A percentile compares a stretch with the other conserved stretches of the same genome.
Evolutionary conservation across 2,113 vertebrate species (phyloP).

Genomic region (Calyptomena viridis): DNA sequence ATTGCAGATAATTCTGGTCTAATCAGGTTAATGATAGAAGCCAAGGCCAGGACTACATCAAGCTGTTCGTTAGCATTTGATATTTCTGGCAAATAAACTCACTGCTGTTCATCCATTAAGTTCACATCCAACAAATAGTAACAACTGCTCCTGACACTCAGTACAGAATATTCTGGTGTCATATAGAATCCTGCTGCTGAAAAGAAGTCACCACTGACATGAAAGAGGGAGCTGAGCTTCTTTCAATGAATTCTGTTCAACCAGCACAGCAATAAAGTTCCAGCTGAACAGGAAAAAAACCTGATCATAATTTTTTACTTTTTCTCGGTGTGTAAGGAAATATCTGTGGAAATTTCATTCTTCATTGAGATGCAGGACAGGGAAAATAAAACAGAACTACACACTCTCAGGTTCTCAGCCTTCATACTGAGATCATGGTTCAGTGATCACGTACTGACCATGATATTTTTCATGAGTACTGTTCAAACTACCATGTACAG

Average conservation of each 20-base stretch:
- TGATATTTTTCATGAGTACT: not conserved
- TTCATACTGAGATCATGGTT: not conserved
- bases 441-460: not conserved
- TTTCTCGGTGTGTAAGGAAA: not conserved
- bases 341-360: not conserved
- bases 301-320: not conserved
- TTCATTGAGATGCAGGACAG: not conserved
- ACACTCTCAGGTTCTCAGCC: not conserved
- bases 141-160: not conserved
- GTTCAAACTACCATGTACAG: not conserved
- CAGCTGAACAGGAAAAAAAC: not conserved
- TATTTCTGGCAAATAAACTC: constrained; percentile 57
- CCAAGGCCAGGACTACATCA: constrained; percentile 43
- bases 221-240: not conserved
- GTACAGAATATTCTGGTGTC: constrained; percentile 9
- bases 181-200: not conserved
- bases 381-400: not conserved
- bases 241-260: not conserved
- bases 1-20: constrained; percentile 28
- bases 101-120: constrained; percentile 39
- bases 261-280: not conserved
- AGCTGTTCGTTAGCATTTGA: constrained; percentile 61
- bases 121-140: constrained; percentile 26
- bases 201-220: not conserved
- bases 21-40: constrained; percentile 46